phyloP scores from a whole-genome alignment of 2,113 vertebrate species.

The Platanista minor region DNA sequence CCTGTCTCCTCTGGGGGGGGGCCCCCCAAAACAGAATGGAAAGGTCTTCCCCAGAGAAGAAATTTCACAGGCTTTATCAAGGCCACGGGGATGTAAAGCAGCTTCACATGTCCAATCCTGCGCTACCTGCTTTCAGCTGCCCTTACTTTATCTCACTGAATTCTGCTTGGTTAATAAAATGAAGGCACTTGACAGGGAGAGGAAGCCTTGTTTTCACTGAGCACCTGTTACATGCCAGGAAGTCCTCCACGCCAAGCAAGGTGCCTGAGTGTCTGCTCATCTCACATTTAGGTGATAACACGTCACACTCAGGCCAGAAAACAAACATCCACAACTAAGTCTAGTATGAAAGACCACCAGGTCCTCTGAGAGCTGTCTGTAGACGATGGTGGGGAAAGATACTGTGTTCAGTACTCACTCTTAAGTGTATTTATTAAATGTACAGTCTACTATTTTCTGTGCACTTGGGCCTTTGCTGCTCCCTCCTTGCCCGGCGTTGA shows the following conservation, averaged over 20 bases:
- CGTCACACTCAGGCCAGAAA: neutral
- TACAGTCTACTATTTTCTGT: accelerated
- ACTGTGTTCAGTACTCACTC: accelerated
- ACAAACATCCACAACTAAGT: no score
- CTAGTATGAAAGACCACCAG: accelerated
- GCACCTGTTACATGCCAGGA: accelerated
- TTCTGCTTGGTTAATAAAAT: neutral
- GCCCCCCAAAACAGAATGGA: neutral
- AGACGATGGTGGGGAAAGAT: accelerated
- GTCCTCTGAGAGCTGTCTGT: neutral
- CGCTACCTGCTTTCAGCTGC: neutral
- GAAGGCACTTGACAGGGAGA: accelerated
- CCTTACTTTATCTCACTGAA: accelerated
- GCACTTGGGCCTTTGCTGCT: accelerated
- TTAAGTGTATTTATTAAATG: accelerated
- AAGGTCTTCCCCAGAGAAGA: neutral
- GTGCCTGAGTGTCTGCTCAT: accelerated
- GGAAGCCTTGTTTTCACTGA: neutral
- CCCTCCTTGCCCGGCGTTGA: neutral
- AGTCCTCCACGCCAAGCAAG: neutral
- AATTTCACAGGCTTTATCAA: no score
- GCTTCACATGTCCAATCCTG: accelerated
- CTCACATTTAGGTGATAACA: neutral
- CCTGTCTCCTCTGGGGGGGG: neutral
- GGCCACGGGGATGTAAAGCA: accelerated